Conservation (phyloP, 2,797 vertebrate species). For the Danionella dracula region DNA sequence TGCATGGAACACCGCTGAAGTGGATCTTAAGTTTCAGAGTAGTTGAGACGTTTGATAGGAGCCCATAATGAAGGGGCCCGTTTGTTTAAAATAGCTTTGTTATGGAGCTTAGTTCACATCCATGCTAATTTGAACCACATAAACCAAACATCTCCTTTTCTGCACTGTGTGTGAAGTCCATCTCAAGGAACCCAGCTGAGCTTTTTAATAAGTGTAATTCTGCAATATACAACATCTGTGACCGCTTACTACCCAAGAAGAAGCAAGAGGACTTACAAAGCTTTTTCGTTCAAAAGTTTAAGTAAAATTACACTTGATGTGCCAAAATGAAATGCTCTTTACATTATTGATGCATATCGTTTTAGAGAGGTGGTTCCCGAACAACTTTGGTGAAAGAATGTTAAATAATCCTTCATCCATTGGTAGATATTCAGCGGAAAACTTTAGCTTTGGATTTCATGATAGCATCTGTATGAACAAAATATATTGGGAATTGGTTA, state of each 20-base stretch:
- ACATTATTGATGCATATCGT: no score
- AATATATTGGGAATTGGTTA: no score
- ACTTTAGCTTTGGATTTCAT: no score
- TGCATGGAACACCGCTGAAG: slow-evolving; percentile 14
- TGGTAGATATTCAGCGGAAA: no score
- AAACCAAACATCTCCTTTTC: slow-evolving; percentile 38
- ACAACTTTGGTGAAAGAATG: no score
- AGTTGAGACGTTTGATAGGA: slow-evolving; percentile 41
- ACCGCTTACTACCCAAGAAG: slow-evolving; percentile 1
- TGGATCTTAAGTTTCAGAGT: slow-evolving; percentile 27
- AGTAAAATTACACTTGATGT: no score
- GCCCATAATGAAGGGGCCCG: slow-evolving; percentile 13
- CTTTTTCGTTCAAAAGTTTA: no score
- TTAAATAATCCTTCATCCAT: no score
- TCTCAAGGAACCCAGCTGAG: slow-evolving; percentile 21
- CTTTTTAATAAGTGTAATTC: slow-evolving; percentile 40
- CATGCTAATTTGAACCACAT: slow-evolving; percentile 38
- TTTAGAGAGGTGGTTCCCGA: no score
- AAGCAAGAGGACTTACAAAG: no score
- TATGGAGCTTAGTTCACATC: slow-evolving; percentile 40
- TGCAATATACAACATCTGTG: slow-evolving; percentile 33
- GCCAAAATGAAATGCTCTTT: no score
- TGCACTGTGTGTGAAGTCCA: slow-evolving; percentile 24
- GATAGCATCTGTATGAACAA: no score
- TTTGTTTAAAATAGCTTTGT: slow-evolving; percentile 37